A percentile compares a stretch with the other conserved stretches of the same genome.
Evolutionary conservation across 2,113 vertebrate genomes (phyloP).

Genomic region (Phoxinus phoxinus): DNA sequence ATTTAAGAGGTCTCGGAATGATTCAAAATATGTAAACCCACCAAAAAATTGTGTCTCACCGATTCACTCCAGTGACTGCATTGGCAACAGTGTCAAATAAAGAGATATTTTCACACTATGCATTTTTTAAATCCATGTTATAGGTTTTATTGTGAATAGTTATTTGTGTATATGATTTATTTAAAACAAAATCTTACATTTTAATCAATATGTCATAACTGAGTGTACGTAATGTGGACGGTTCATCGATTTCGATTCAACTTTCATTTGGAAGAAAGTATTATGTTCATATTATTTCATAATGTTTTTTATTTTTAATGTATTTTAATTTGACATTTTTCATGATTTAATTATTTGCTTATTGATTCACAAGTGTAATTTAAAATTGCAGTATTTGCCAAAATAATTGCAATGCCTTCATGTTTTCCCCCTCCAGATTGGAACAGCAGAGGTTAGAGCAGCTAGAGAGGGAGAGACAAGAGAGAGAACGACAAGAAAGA

Average conservation of each 20-base stretch:
- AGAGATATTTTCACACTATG: too few species aligned
- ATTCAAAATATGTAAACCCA: background rate
- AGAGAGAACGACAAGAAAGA: constrained; percentile 73
- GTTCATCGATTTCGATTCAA: too few species aligned
- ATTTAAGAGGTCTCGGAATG: background rate
- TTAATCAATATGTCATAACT: background rate
- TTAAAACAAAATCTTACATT: background rate
- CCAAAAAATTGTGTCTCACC: background rate
- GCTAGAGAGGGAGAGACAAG: constrained; percentile 63
- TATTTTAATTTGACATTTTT: background rate
- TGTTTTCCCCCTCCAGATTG: constrained; percentile 61
- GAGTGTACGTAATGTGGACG: background rate
- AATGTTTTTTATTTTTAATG: background rate
- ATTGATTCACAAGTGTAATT: background rate
- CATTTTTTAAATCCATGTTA: too few species aligned
- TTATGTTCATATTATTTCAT: background rate
- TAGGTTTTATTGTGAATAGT: too few species aligned
- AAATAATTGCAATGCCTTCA: background rate
- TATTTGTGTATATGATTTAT: too few species aligned
- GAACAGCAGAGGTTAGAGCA: constrained; percentile 77
- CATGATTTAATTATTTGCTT: background rate
- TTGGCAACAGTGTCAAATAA: too few species aligned
- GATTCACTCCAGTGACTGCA: too few species aligned
- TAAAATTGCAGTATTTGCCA: background rate
- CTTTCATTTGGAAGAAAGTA: too few species aligned